phyloP scores from a whole-genome alignment of 2,888 invertebrate species.

The Zelleria hepariella region DNA sequence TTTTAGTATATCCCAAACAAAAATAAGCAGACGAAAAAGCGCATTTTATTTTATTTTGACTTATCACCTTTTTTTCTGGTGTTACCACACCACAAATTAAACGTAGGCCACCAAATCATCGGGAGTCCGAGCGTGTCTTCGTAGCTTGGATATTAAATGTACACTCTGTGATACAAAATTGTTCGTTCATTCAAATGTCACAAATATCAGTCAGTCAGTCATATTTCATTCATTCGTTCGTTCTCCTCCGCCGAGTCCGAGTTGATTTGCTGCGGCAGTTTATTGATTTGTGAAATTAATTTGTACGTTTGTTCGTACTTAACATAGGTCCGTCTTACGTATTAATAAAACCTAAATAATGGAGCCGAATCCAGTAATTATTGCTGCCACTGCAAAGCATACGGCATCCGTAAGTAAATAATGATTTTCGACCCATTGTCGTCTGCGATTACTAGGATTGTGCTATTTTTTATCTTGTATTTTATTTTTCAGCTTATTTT shows the following conservation, averaged over 20 bases:
- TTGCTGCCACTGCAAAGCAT: constrained; percentile 86
- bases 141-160: no score
- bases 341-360: constrained; percentile 26
- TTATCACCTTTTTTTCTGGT: no score
- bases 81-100: no score
- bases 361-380: constrained; percentile 81
- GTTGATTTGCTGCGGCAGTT: no score
- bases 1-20: not conserved
- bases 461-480: not conserved
- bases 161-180: no score
- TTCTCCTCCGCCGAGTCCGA: no score
- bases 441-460: not conserved
- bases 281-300: constrained; percentile 1
- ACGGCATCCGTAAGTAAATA: constrained; percentile 82
- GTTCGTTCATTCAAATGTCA: no score
- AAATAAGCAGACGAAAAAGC: not conserved
- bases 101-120: no score
- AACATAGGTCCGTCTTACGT: not conserved
- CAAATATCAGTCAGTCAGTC: no score
- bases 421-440: constrained; percentile 8
- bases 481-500: constrained; percentile 87
- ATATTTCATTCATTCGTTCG: no score
- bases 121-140: no score
- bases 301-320: not conserved
- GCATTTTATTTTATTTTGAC: no score